These are phyloP conservation scores for Phocides pigmalion DNA, from an alignment of 1,140 invertebrate species.

Conservation along the genomic window DNA sequence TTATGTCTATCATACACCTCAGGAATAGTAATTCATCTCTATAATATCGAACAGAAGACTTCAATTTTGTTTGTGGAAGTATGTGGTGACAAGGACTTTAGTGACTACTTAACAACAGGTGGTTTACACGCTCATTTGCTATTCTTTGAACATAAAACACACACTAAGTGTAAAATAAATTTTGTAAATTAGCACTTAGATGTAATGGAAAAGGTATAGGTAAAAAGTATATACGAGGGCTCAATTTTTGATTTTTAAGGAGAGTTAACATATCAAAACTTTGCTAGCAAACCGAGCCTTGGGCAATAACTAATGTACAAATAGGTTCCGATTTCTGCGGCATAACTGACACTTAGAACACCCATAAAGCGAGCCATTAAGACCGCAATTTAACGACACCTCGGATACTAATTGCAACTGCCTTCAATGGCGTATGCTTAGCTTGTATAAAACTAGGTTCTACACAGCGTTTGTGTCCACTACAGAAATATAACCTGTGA, in stretches of 20 bases:
- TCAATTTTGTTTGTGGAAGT: no score
- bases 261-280: background rate
- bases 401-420: conserved; percentile 50
- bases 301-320: conserved; percentile 1
- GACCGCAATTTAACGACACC: conserved; percentile 48
- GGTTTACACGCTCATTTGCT: no score
- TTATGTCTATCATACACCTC: no score
- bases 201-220: no score
- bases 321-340: conserved; percentile 13
- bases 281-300: background rate
- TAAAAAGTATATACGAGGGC: no score
- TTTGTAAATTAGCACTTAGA: no score
- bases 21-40: no score
- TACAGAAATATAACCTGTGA: background rate
- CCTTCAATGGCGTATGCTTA: conserved; percentile 25
- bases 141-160: no score
- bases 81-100: no score
- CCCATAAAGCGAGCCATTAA: conserved; percentile 55
- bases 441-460: conserved; percentile 13
- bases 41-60: no score
- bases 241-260: background rate
- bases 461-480: background rate
- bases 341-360: conserved; percentile 27
- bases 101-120: no score
- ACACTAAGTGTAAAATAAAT: no score